Evolutionary conservation across 2,888 invertebrate species (phyloP).

Genomic region (Anorthoa munda): DNA sequence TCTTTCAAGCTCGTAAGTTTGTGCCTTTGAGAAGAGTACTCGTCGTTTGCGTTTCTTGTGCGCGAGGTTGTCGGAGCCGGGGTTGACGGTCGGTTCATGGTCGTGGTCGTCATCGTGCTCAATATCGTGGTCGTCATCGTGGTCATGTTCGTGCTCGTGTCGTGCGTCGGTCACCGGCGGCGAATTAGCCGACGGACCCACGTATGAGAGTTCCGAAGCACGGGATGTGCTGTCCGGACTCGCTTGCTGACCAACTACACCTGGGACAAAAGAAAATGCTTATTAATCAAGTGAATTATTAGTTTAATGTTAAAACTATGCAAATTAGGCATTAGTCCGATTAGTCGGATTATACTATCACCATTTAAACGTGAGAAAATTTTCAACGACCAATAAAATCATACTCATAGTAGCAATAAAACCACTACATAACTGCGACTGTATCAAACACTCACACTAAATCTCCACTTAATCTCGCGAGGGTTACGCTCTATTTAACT

Average conservation of each 20-base stretch:
- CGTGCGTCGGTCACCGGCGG: conserved; percentile 82
- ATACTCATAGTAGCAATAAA: conserved; percentile 63
- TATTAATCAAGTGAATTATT: conserved; percentile 25
- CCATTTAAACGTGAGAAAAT: conserved; percentile 37
- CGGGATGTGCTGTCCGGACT: conserved; percentile 97
- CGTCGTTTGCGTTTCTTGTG: conserved; percentile 98
- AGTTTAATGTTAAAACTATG: neutral
- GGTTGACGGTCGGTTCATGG: conserved; percentile 82
- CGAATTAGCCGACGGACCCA: conserved; percentile 83
- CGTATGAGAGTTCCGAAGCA: conserved; percentile 94
- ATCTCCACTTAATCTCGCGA: conserved; percentile 83
- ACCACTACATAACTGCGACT: conserved; percentile 69
- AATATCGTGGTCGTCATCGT: conserved; percentile 89
- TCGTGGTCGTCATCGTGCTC: conserved; percentile 92
- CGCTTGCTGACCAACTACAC: conserved; percentile 92
- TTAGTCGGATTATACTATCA: neutral
- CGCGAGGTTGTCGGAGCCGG: conserved; percentile 85
- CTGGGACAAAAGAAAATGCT: conserved; percentile 76
- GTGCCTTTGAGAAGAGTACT: conserved; percentile 99
- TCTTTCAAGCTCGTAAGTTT: conserved; percentile 98
- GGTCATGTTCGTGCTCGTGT: conserved; percentile 80
- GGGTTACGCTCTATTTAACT: conserved; percentile 85
- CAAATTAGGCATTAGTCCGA: conserved; percentile 4
- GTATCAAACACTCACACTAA: conserved; percentile 79
- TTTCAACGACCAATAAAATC: conserved; percentile 38